Evolutionary conservation across 2,113 vertebrate genomes (phyloP), one percentile per base, ranked within the genome.

Genomic region (Tragelaphus imberbis): DNA sequence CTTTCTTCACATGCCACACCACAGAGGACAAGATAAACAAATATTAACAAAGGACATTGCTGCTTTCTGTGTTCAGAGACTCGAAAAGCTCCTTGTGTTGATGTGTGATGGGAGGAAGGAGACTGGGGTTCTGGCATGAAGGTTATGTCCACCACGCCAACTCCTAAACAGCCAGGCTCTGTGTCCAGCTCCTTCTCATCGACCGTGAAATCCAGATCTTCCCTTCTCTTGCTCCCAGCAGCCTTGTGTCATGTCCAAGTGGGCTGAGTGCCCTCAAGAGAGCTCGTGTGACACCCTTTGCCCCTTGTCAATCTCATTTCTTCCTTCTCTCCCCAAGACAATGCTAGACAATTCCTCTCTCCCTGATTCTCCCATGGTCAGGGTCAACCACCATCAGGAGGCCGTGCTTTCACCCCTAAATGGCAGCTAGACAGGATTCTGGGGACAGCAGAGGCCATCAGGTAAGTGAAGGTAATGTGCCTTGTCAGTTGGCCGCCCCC

Each of bases 301-400:
- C 17, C 79, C n/a, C 47, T 65, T 30, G 5, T 88, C 79, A 28
- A 44, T 56, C 23, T 61, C 13, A 40, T 12, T 51, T 80, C 49
- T 59, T 92, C 51, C 28, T 49, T 91, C 63, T 89, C 2, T 89
- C 56, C 58, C 27, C 49, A 88, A n/a, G 10, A 55, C 19, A 79
- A 55, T 7, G 13, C 17, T 19, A 68, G 2, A 51, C 13, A 65
- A 19, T 25, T 25, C 63, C 51, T 44, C 40, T 58, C 19, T 86
- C 40, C 40, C 33, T n/a, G 23, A n/a, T 40, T 7, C 19, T 36
- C 47, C 27, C 14, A 36, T 0, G 0, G 5, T 23, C 55, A 79
- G 14, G 33, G 91, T 25, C 19, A 86, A 36, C 21, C 53, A 88
- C 36, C 21, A 88, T 25, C 6, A 55, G 25, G 9, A 81, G 14